Conservation (phyloP, 2,888 invertebrate species). For the Eupithecia subfuscata region DNA sequence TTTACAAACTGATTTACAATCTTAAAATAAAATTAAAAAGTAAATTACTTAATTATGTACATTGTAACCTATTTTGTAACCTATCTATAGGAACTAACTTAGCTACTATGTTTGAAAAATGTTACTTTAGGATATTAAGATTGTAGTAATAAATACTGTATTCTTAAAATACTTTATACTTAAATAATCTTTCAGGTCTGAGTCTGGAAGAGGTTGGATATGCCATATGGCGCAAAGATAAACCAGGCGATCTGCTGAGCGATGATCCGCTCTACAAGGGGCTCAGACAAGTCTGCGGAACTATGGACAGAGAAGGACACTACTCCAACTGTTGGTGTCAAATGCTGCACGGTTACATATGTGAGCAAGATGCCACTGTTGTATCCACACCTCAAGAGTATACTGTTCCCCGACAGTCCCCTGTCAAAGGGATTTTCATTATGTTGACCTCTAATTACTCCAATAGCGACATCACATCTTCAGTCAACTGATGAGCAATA, state of each 20-base stretch:
- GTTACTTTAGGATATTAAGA: no score
- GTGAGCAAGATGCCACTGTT: background rate
- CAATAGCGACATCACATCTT: background rate
- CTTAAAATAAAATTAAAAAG: no score
- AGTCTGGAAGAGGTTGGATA: conserved; percentile 1
- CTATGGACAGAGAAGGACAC: background rate
- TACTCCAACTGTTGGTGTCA: conserved; percentile 5
- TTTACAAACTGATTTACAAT: no score
- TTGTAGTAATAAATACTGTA: no score
- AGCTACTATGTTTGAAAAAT: no score
- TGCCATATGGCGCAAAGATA: background rate
- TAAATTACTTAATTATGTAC: no score
- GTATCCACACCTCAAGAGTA: background rate
- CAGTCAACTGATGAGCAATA: no score
- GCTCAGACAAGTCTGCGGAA: background rate
- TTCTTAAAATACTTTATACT: background rate
- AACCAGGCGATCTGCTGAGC: background rate
- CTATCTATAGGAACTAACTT: no score
- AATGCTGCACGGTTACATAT: background rate
- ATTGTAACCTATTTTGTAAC: no score
- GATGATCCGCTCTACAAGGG: background rate
- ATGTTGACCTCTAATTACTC: background rate
- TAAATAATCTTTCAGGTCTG: background rate
- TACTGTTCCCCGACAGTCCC: background rate
- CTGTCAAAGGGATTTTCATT: background rate